phyloP scores from a whole-genome alignment of 2,888 invertebrate genomes.

The Frankliniella fusca region DNA sequence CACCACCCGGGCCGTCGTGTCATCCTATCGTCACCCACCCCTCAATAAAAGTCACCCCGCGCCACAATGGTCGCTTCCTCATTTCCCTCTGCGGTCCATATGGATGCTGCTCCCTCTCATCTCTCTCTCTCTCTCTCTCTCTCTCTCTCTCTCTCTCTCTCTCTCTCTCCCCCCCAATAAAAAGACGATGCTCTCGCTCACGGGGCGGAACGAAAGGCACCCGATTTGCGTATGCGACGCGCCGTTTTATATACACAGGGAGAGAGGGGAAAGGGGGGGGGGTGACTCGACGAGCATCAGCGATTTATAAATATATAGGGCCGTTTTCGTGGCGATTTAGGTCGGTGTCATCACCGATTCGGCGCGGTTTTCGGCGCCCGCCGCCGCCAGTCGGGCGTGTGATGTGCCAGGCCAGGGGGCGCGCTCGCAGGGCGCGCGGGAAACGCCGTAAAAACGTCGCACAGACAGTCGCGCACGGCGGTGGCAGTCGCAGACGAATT shows the following conservation, averaged over 20 bases:
- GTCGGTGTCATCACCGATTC: not conserved
- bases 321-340: not conserved
- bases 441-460: no score
- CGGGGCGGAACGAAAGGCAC: not conserved
- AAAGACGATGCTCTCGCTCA: not conserved
- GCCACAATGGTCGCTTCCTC: not conserved
- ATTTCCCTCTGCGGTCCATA: not conserved
- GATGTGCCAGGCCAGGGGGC: no score
- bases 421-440: no score
- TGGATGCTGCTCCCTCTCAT: not conserved
- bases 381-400: no score
- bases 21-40: no score
- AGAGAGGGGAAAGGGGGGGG: not conserved
- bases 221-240: not conserved
- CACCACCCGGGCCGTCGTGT: not conserved
- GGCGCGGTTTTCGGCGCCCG: not conserved
- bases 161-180: not conserved
- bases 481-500: not conserved
- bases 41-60: not conserved
- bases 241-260: not conserved
- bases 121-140: not conserved
- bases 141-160: constrained; percentile 1
- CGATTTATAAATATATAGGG: no score
- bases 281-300: not conserved
- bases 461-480: no score